phyloP scores from a whole-genome alignment of 1,140 invertebrate species.

The Pseudomyrmex gracilis region DNA sequence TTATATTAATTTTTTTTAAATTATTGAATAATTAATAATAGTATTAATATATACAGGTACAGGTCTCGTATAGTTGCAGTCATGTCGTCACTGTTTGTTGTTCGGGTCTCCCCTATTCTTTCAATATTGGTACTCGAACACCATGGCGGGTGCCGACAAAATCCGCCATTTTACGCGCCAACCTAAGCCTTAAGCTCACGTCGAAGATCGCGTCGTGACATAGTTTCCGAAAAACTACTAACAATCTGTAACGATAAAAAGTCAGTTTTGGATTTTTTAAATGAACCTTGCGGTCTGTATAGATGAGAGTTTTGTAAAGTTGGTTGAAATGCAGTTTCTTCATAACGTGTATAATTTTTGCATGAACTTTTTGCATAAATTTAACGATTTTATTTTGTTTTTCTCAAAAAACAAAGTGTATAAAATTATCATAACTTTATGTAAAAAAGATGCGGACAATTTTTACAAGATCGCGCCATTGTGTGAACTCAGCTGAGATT shows the following conservation, averaged over 20 bases:
- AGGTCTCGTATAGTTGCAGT: constrained; percentile 87
- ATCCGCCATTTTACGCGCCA: constrained; percentile 78
- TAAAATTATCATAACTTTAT: not conserved
- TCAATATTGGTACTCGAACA: constrained; percentile 64
- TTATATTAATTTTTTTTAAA: constrained; percentile 81
- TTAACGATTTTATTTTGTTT: too few species aligned
- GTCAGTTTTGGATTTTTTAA: not conserved
- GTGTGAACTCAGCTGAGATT: not conserved
- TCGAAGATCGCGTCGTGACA: constrained; percentile 64
- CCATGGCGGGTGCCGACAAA: constrained; percentile 83
- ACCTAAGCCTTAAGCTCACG: constrained; percentile 37
- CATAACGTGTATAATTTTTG: too few species aligned
- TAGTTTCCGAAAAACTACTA: not conserved
- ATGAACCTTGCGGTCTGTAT: not conserved
- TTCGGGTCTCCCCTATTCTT: constrained; percentile 65
- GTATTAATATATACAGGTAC: constrained; percentile 86
- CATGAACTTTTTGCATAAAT: too few species aligned
- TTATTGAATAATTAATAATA: constrained; percentile 84
- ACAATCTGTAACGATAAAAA: not conserved
- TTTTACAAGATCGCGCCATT: not conserved
- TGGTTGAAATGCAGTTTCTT: not conserved
- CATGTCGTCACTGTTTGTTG: constrained; percentile 84
- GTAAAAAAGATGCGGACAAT: not conserved
- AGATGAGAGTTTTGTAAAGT: not conserved
- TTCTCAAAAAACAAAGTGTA: too few species aligned